Conservation (phyloP, 2,797 vertebrate species). For the Sardinella longiceps region DNA sequence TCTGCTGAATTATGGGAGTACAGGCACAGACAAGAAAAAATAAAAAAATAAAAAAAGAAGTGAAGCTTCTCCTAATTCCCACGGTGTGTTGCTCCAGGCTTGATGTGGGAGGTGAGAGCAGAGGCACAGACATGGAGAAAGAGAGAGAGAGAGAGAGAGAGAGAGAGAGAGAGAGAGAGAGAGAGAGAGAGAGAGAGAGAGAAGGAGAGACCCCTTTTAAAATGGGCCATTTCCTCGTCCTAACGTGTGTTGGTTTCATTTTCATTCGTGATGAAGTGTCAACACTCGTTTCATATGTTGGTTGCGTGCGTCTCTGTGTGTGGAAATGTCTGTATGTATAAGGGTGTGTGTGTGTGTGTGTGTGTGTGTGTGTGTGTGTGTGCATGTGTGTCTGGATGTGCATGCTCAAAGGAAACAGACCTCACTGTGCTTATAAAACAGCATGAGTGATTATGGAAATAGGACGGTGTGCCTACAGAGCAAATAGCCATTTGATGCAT, state of each 20-base stretch:
- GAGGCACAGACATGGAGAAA: constrained; percentile 2
- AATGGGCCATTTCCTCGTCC: constrained; percentile 13
- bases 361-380: not conserved
- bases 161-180: too few relatives aligned
- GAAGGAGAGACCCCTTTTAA: not conserved
- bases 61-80: not conserved
- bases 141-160: not conserved
- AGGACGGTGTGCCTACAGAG: not conserved
- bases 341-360: not conserved
- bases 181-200: not conserved
- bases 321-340: not conserved
- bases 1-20: not conserved
- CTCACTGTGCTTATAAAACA: not conserved
- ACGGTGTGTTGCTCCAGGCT: not conserved
- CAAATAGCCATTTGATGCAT: not conserved
- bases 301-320: not conserved
- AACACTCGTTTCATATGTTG: constrained; percentile 25
- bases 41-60: not conserved
- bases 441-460: constrained; percentile 16
- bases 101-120: constrained; percentile 1
- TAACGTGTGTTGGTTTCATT: constrained; percentile 22
- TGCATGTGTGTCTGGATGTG: not conserved
- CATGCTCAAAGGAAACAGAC: constrained; percentile 1
- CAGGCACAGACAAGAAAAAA: constrained; percentile 10
- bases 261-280: constrained; percentile 18